Evolutionary conservation across 2,113 vertebrate genomes (phyloP), one percentile per base, ranked within the genome.

Genomic region (Oncorhynchus tshawytscha): DNA sequence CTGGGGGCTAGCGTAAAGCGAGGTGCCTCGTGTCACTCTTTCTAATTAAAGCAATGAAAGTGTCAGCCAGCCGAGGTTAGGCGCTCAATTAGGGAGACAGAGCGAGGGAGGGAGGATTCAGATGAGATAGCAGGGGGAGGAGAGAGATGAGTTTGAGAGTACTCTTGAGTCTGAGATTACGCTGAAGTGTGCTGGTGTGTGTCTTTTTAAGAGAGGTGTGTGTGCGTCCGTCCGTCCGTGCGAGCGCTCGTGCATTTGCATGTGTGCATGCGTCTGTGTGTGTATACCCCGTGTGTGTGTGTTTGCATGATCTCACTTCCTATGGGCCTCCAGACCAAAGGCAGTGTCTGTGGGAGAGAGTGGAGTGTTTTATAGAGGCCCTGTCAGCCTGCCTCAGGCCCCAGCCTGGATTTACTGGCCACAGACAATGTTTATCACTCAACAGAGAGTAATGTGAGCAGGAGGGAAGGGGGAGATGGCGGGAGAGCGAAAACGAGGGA

Each of bases 291-390:
- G 45, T 49, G 15, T 20, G 59, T 29, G 31, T 79, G 22, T 45
- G 57, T 15, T 39, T 51, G 69, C 45, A 59, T 77, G 80, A 75
- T 71, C 66, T 76, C 74, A 77, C 80, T 78, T 84, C 80, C 73
- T 84, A 48, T 74, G 79, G 74, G 78, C 72, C 80, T 77, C 74
- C 73, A 75, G 78, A 73, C 74, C 67, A 75, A 80, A 82, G 68
- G 57, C 60, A 49, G 45, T 71, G 74, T 70, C 70, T 27, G 57
- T 27, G 80, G 24, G 34, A 78, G 72, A 83, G 80, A 76, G 77
- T 81, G 80, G 67, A 78, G 76, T 74, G 80, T 77, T 84, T 86
- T 82, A 84, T 79, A 78, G 76, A 77, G 73, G 67, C 31, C 73
- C 77, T 84, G 81, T 85, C 79, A 77, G 49, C 49, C 49, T 54